Base-by-base conservation (phyloP, 2,113 vertebrate genomes). In the Chamaea fasciata region DNA sequence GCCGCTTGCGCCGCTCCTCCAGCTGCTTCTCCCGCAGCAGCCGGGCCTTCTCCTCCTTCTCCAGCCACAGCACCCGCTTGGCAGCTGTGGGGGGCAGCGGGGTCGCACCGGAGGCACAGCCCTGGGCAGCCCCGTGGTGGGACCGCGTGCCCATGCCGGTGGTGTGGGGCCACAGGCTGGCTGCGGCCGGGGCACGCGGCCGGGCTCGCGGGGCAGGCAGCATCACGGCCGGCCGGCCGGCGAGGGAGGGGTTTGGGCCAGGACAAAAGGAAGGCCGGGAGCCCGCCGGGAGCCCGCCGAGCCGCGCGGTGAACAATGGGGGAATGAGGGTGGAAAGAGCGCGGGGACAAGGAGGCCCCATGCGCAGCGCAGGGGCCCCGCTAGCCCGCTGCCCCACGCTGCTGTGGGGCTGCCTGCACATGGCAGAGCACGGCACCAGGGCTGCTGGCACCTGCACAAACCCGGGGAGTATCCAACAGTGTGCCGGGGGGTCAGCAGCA, bases 11-110 rank as follows among this genome's bases (percentile, higher is more conserved):
- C 6, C 99, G 98, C 91, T 99, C 99, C 89, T 99, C 99, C 89
- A 99, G 96, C 98, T 99, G 99, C 95, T 99, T 98, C 94, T 99
- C 99, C 76, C 99, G 97, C 81, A 99, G 97, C 69, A 97, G 97
- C 74, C 98, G 97, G 1, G 99, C 99, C 88, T 98, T 99, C 96
- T 99, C 99, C 95, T 99, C 99, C 96, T 99, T 99, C 97, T 99
- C 99, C 97, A 99, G 97, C 99, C 99, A 99, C 95, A 99, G 98
- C 22, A 90, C 98, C 96, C 99, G 98, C 98, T 99, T 99, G 95
- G 98, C 97, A 28, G 99, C 99, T 99, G 83, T 9, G 21, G 62
- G 76, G 46, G 47, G 41, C 50, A 10, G 39, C 1, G 3, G 53
- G 65, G 35, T 96, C 5, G 0, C 71, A 47, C 46, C 46, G 1